Conservation (phyloP, 2,113 vertebrate genomes). For the Elephas maximus region DNA sequence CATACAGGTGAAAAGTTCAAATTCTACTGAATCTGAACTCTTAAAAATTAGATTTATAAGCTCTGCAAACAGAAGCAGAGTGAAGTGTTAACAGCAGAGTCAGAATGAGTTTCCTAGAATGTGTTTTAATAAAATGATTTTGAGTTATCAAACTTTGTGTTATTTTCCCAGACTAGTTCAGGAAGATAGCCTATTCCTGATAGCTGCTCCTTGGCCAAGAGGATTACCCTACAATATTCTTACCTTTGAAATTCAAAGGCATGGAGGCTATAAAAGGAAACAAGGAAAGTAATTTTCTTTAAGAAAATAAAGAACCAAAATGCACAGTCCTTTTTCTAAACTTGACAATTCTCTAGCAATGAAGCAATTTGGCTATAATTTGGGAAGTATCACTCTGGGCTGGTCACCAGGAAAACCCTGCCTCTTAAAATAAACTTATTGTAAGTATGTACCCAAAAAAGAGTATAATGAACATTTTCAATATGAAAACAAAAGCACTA, state of each 20-base stretch:
- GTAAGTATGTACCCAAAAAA: background rate
- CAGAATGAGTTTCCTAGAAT: background rate
- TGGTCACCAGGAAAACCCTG: background rate
- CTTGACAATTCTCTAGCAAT: conserved; percentile 27
- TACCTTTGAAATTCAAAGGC: conserved; percentile 52
- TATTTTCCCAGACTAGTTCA: background rate
- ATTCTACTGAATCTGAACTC: background rate
- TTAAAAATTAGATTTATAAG: conserved; percentile 31
- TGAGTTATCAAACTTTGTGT: background rate
- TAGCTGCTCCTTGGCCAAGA: background rate
- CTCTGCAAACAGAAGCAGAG: background rate
- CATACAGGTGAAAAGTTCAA: background rate
- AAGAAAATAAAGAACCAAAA: background rate
- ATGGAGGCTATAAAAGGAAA: background rate
- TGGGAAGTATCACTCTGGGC: background rate
- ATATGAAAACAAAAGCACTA: background rate
- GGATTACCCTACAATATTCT: background rate
- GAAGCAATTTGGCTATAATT: background rate
- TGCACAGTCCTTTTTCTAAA: background rate
- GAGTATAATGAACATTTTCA: background rate
- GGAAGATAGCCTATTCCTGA: background rate
- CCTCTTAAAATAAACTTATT: background rate
- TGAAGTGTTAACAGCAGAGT: background rate
- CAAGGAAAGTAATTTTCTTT: background rate
- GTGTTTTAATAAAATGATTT: background rate